phyloP scores from a whole-genome alignment of 2,113 vertebrate species.

The Hypanus sabinus region DNA sequence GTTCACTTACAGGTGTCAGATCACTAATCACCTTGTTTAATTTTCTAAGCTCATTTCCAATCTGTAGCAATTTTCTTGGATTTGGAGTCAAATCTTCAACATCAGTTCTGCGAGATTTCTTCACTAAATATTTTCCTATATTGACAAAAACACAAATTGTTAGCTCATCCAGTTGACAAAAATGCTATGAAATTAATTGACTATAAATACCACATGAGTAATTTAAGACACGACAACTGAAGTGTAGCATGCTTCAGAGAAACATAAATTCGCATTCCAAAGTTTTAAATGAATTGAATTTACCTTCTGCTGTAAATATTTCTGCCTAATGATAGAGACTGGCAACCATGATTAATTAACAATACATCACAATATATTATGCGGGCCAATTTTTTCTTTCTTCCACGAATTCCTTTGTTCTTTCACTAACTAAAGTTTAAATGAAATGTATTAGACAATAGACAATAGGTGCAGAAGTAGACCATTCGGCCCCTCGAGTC shows the following conservation, averaged over 20 bases:
- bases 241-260: not conserved
- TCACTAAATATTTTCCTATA: slow-evolving; percentile 86
- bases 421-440: not conserved
- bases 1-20: slow-evolving; percentile 90
- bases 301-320: not conserved
- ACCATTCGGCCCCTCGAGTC: too few species aligned
- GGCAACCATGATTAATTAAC: not conserved
- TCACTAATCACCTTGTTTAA: slow-evolving; percentile 97
- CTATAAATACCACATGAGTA: not conserved
- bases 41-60: slow-evolving; percentile 87
- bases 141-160: slow-evolving; percentile 38
- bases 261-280: not conserved
- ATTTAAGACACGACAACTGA: not conserved
- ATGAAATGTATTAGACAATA: not conserved
- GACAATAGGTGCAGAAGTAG: too few species aligned
- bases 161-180: not conserved
- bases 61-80: slow-evolving; percentile 89
- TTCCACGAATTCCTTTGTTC: not conserved
- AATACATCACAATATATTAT: not conserved
- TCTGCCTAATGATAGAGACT: not conserved
- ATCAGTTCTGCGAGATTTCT: slow-evolving; percentile 93
- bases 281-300: not conserved
- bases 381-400: not conserved
- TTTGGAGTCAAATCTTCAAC: slow-evolving; percentile 97
- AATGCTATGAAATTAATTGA: not conserved